These are phyloP conservation scores for Theodoxus fluviatilis DNA, from an alignment of 2,888 invertebrate genomes.

Conservation along the genomic window DNA sequence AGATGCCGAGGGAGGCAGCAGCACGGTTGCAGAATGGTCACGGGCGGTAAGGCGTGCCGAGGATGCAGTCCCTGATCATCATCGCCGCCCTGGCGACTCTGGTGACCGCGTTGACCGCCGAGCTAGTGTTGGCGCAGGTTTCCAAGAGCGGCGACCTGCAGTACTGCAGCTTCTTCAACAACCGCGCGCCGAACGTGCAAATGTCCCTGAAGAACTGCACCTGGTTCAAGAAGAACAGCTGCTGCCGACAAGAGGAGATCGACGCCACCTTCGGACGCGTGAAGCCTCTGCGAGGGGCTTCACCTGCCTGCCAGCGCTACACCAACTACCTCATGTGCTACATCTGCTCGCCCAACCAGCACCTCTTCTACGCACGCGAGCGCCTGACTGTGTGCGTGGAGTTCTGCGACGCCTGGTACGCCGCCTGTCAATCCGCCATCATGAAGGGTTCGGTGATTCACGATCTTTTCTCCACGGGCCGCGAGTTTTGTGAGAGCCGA, in stretches of 20 bases:
- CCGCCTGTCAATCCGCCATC: slow-evolving; percentile 60
- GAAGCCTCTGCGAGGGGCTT: slow-evolving; percentile 64
- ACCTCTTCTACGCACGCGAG: slow-evolving; percentile 60
- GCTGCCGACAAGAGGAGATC: slow-evolving; percentile 65
- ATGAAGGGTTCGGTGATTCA: slow-evolving; percentile 63
- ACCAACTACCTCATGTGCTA: slow-evolving; percentile 66
- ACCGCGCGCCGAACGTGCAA: slow-evolving; percentile 63
- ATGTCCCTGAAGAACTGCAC: slow-evolving; percentile 64
- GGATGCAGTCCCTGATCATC: neutral
- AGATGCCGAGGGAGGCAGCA: too few relatives aligned
- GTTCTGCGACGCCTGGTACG: slow-evolving; percentile 63
- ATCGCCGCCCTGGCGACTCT: neutral
- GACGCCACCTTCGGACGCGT: slow-evolving; percentile 64
- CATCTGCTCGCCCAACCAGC: slow-evolving; percentile 65
- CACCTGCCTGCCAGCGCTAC: slow-evolving; percentile 61
- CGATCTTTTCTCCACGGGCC: slow-evolving; percentile 58
- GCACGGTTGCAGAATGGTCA: too few relatives aligned
- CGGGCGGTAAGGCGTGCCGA: neutral
- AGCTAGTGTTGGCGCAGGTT: neutral
- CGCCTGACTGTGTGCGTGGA: slow-evolving; percentile 62
- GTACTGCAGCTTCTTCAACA: slow-evolving; percentile 65
- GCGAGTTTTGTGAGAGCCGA: slow-evolving; percentile 60
- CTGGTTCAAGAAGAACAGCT: slow-evolving; percentile 64
- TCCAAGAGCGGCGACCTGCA: slow-evolving; percentile 22
- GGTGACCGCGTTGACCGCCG: slow-evolving; percentile 1